Conservation (phyloP, 92 coral and sea anemone species). For the Nematostella vectensis region DNA sequence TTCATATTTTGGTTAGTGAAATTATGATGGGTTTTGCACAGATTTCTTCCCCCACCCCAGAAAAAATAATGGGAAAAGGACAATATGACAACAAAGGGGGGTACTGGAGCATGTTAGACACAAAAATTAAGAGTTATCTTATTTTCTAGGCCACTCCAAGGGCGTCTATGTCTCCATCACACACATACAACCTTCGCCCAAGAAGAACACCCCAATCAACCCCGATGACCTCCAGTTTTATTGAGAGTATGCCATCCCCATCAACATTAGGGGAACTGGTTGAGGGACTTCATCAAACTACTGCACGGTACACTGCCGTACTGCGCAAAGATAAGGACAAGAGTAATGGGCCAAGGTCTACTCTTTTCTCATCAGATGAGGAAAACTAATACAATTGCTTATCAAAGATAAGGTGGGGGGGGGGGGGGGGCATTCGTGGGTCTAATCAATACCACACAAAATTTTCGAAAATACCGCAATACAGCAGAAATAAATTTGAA, state of each 20-base stretch:
- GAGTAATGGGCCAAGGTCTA: conserved; percentile 3
- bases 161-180: conserved; percentile 30
- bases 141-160: conserved; percentile 15
- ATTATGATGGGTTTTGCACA: no score
- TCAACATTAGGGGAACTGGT: conserved; percentile 64
- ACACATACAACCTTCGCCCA: conserved; percentile 77
- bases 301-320: conserved; percentile 43
- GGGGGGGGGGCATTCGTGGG: neutral
- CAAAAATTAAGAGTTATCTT: no score
- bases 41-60: no score
- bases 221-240: conserved; percentile 43
- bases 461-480: no score
- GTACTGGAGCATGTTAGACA: no score
- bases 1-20: no score
- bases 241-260: conserved; percentile 65
- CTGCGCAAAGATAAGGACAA: conserved; percentile 14
- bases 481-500: no score
- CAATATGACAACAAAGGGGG: no score
- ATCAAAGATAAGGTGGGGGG: no score
- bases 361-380: conserved; percentile 80
- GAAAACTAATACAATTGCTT: no score
- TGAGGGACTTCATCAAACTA: conserved; percentile 40
- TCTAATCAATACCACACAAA: no score
- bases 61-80: no score
- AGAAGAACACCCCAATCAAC: conserved; percentile 41